These are phyloP conservation scores for Chamaetylas fuelleborni DNA, from an alignment of 2,113 vertebrate genomes.

Conservation along the genomic window DNA sequence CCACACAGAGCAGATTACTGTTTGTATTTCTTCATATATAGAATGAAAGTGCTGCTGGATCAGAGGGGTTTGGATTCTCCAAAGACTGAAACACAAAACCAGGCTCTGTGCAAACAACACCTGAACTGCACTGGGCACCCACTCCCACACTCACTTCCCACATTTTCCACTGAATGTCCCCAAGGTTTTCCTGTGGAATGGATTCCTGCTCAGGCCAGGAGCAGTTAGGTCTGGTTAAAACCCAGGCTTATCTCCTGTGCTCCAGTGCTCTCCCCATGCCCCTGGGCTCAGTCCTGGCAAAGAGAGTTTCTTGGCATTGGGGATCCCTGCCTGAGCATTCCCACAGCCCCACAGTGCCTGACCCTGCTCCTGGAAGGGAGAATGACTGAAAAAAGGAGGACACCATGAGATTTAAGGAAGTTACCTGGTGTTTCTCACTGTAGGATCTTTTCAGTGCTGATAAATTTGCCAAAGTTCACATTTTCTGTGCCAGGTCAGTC, in stretches of 20 bases:
- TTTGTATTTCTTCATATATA: background rate
- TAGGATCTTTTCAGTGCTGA: background rate
- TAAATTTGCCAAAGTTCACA: background rate
- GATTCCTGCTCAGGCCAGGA: background rate
- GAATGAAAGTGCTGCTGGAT: background rate
- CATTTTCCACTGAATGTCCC: rapidly evolving
- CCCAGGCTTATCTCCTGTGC: background rate
- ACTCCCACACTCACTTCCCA: background rate
- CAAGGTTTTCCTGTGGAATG: background rate
- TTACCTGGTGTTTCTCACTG: background rate
- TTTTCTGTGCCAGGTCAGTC: background rate
- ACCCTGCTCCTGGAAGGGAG: background rate
- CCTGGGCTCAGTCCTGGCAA: background rate
- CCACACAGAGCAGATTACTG: background rate
- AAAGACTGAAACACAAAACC: background rate
- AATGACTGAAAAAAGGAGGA: background rate
- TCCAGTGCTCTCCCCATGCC: background rate
- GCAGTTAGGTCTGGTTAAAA: background rate
- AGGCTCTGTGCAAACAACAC: background rate
- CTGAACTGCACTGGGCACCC: background rate
- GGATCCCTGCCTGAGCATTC: background rate
- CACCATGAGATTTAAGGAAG: rapidly evolving
- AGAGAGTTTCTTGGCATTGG: background rate
- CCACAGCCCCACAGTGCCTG: background rate
- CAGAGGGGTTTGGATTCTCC: background rate